A percentile compares a stretch with the other conserved stretches of the same genome.
These are phyloP conservation scores for Drosophila cognata DNA, from an alignment of 2,888 invertebrate species.

Conservation along the genomic window DNA sequence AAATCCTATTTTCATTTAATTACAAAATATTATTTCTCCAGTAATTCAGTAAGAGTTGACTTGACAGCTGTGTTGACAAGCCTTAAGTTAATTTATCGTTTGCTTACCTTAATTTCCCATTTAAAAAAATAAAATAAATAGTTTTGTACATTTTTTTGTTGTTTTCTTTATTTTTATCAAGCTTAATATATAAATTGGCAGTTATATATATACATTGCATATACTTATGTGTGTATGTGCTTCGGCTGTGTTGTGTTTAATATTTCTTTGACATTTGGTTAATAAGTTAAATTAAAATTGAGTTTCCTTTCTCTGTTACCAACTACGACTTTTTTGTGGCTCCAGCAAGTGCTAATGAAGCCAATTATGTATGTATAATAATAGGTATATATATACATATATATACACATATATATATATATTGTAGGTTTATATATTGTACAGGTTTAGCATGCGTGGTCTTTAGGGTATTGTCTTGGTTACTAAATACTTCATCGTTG, in stretches of 20 bases:
- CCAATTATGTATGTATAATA: slow-evolving; percentile 20
- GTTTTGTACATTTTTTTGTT: not conserved
- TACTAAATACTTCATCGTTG: slow-evolving; percentile 33
- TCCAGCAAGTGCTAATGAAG: slow-evolving; percentile 22
- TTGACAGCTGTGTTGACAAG: no score
- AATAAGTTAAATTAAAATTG: slow-evolving; percentile 70
- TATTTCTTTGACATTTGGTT: slow-evolving; percentile 63
- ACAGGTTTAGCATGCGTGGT: slow-evolving; percentile 4
- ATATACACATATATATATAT: not conserved
- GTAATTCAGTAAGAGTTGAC: no score
- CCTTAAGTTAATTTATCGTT: no score
- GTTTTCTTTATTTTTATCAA: slow-evolving; percentile 40
- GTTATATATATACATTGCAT: slow-evolving; percentile 56
- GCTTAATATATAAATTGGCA: slow-evolving; percentile 50
- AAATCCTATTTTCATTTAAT: no score
- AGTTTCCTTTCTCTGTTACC: slow-evolving; percentile 48
- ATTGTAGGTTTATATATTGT: slow-evolving; percentile 1
- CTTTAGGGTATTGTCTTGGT: slow-evolving; percentile 51
- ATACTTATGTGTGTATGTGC: slow-evolving; percentile 21
- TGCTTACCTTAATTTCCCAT: not conserved
- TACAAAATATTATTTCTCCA: no score
- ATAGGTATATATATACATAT: not conserved
- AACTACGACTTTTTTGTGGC: slow-evolving; percentile 29
- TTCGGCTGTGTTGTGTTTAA: slow-evolving; percentile 44
- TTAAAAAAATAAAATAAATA: not conserved